Evolutionary conservation across 2,888 invertebrate species (phyloP).

Genomic region (Hirudinaria manillensis): DNA sequence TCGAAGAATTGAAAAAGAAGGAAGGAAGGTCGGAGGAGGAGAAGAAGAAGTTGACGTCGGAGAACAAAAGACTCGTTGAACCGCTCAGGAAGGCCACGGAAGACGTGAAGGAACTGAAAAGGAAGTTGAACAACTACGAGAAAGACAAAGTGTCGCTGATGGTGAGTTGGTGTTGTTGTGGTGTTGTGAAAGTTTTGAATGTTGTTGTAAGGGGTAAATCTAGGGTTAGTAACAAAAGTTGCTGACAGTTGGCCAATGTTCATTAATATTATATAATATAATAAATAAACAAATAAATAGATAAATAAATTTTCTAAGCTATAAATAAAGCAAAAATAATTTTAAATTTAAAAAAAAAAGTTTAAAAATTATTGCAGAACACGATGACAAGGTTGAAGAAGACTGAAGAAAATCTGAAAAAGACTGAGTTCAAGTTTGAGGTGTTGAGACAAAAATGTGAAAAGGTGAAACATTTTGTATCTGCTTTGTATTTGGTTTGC

Average conservation of each 20-base stretch:
- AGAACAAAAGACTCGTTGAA: slow-evolving; percentile 68
- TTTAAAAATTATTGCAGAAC: slow-evolving; percentile 53
- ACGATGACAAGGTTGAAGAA: slow-evolving; percentile 57
- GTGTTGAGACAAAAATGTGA: slow-evolving; percentile 72
- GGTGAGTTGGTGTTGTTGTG: slow-evolving; percentile 41
- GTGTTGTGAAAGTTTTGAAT: too few relatives aligned
- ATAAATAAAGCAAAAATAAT: too few relatives aligned
- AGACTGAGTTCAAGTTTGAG: slow-evolving; percentile 53
- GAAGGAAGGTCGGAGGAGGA: slow-evolving; percentile 72
- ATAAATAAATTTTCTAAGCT: too few relatives aligned
- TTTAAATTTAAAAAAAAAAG: too few relatives aligned
- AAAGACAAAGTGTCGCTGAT: slow-evolving; percentile 72
- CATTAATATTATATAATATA: too few relatives aligned
- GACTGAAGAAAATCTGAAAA: slow-evolving; percentile 58
- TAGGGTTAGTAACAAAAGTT: too few relatives aligned
- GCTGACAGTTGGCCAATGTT: too few relatives aligned
- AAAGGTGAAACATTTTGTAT: slow-evolving; percentile 58
- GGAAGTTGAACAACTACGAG: slow-evolving; percentile 75
- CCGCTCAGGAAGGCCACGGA: slow-evolving; percentile 66
- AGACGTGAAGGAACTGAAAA: slow-evolving; percentile 68
- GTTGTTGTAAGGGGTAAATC: too few relatives aligned
- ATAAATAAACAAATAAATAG: too few relatives aligned
- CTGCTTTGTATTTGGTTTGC: too few relatives aligned
- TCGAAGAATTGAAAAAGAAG: slow-evolving; percentile 58
- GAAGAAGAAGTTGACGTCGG: slow-evolving; percentile 64